Base-by-base conservation (phyloP, 1,140 invertebrate species). In the Ephestia elutella region DNA sequence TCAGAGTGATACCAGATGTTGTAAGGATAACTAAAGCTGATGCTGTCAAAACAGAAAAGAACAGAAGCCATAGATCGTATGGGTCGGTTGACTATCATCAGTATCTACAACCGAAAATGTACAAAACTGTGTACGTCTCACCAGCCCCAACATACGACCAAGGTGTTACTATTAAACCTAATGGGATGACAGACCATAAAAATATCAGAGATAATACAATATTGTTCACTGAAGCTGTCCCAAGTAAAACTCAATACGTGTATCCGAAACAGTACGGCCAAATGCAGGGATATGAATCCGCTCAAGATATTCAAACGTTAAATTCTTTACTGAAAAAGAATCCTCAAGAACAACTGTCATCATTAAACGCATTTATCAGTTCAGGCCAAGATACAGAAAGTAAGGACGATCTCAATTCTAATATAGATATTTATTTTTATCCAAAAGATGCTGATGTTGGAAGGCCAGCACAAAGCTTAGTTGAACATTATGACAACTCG, bases 1-100 rank as follows among this genome's bases (percentile, higher is more conserved):
- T 55, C 2, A 60, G 30, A 55, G 53, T 60, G 1, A 51, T 60
- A 21, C 59, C 59, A 18, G 59, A 60, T 19, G 38, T 35, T 15
- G 44, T 50, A n/a, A 75, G 75, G 63, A 57, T 75, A 32, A 78
- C 68, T 10, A 83, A 74, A 73, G 65, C 63, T n/a, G 76, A 78
- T 20, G 60, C 63, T 0, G 49, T 66, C 1, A 74, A 74, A 56
- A 55, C 70, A 13, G 69, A 76, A 35, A 80, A 72, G 50, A 80
- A 57, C 20, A 80, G 86, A 71, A 86, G 77, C 49, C 82, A 87
- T 54, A 85, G 86, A 71, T 88, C 86, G 0, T 71, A 80, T 11
- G 82, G 82, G 4, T 83, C 86, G 5, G 56, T 72, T 17, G 72
- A 80, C 53, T 75, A 80, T 65, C 70, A 72, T 18, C 71, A 76